A percentile compares a stretch with the other conserved stretches of the same genome.
Evolutionary conservation across 2,888 invertebrate species (phyloP).

Genomic region (Temnothorax ravouxi): DNA sequence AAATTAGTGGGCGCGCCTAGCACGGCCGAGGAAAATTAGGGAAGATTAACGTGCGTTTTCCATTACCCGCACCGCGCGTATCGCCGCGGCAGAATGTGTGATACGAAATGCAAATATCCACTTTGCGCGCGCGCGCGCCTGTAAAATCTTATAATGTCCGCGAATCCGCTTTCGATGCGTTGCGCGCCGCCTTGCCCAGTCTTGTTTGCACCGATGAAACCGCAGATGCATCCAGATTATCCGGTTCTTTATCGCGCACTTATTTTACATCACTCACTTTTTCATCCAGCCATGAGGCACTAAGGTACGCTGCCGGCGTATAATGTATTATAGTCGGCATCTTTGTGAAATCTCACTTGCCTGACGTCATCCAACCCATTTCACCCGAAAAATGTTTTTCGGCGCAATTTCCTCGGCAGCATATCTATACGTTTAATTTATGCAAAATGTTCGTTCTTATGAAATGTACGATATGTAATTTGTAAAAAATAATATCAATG

Average conservation of each 20-base stretch:
- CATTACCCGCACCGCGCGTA: conserved; percentile 30
- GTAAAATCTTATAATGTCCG: conserved; percentile 55
- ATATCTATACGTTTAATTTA: neutral
- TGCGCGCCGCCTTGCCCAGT: conserved; percentile 4
- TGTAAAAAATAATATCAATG: neutral
- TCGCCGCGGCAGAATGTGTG: conserved; percentile 25
- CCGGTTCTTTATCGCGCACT: conserved; percentile 67
- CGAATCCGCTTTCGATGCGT: conserved; percentile 60
- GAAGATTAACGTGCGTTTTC: conserved; percentile 59
- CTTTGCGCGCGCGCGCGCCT: conserved; percentile 48
- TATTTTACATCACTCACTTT: conserved; percentile 59
- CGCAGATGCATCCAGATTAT: conserved; percentile 67
- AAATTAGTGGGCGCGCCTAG: conserved; percentile 50
- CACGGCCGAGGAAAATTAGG: conserved; percentile 53
- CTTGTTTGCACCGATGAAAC: conserved; percentile 53
- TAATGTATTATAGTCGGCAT: neutral
- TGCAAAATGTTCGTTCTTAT: neutral
- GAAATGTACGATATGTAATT: neutral
- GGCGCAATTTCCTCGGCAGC: neutral
- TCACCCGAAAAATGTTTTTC: neutral
- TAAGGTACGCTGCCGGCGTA: neutral
- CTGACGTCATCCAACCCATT: neutral
- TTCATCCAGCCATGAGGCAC: neutral
- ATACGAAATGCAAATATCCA: conserved; percentile 60
- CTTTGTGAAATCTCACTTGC: neutral